A percentile compares a stretch with the other conserved stretches of the same genome.
Evolutionary conservation across 1,140 invertebrate genomes (phyloP).

Genomic region (Leptinotarsa undecemlineata): DNA sequence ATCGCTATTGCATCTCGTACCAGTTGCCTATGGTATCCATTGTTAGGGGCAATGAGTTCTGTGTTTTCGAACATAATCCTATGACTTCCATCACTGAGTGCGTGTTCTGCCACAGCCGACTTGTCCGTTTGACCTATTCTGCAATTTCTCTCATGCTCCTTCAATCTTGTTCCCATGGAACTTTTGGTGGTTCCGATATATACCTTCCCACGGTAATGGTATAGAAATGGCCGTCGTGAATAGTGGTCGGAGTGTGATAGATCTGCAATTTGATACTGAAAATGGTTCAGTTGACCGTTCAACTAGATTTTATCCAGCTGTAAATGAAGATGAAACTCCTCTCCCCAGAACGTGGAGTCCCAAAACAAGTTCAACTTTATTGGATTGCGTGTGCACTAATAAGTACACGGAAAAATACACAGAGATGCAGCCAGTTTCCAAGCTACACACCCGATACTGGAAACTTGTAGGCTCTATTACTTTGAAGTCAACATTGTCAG

Average conservation of each 20-base stretch:
- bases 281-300: conserved; percentile 72
- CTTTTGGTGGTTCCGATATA: no score
- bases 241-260: conserved; percentile 64
- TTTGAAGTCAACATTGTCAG: conserved; percentile 99
- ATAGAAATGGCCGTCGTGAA: conserved; percentile 67
- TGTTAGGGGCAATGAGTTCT: no score
- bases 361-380: conserved; percentile 96
- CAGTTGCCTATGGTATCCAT: no score
- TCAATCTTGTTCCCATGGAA: no score
- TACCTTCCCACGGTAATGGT: conserved; percentile 27
- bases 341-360: conserved; percentile 95
- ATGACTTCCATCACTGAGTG: no score
- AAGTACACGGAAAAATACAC: conserved; percentile 84
- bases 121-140: no score
- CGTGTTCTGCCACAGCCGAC: no score
- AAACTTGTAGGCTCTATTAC: conserved; percentile 97
- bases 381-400: conserved; percentile 92
- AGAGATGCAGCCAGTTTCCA: conserved; percentile 97
- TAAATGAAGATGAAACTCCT: conserved; percentile 93
- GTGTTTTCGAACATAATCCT: no score
- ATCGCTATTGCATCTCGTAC: no score
- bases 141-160: no score
- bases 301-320: conserved; percentile 91
- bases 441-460: conserved; percentile 93
- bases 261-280: conserved; percentile 63